Conservation (phyloP, 2,888 invertebrate genomes). For the Loripinus fragilis region DNA sequence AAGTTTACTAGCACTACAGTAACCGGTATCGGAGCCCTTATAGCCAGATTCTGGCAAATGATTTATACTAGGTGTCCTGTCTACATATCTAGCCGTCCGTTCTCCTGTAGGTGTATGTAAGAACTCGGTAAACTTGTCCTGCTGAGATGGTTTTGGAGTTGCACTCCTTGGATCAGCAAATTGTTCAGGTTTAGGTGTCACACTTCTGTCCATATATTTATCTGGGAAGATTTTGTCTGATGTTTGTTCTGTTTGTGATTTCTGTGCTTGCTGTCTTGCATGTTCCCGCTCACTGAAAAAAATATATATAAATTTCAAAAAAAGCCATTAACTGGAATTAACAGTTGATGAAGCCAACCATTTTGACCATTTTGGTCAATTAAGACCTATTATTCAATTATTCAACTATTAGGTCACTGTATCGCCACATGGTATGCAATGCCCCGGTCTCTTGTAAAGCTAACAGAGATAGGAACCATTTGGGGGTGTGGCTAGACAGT, state of each 20-base stretch:
- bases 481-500: too few species aligned
- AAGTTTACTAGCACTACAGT: constrained; percentile 52
- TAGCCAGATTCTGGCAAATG: constrained; percentile 32
- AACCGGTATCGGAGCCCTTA: constrained; percentile 52
- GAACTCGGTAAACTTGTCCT: constrained; percentile 10
- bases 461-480: too few species aligned
- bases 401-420: too few species aligned
- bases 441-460: too few species aligned
- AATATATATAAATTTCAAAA: neutral
- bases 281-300: constrained; percentile 41
- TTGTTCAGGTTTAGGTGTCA: constrained; percentile 19
- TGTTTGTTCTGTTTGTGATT: neutral
- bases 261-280: constrained; percentile 22
- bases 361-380: too few species aligned
- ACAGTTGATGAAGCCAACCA: too few species aligned
- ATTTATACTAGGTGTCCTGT: constrained; percentile 47
- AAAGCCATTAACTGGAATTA: too few species aligned
- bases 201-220: constrained; percentile 32
- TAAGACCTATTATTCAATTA: too few species aligned
- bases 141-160: constrained; percentile 31
- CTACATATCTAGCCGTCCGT: constrained; percentile 33
- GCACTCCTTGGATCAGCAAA: constrained; percentile 20
- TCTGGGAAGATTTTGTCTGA: constrained; percentile 37
- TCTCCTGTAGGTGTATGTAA: constrained; percentile 42
- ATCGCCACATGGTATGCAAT: too few species aligned